Evolutionary conservation across 2,888 invertebrate genomes (phyloP), one percentile per base, ranked within the genome.

Genomic region (Tridacna crocea): DNA sequence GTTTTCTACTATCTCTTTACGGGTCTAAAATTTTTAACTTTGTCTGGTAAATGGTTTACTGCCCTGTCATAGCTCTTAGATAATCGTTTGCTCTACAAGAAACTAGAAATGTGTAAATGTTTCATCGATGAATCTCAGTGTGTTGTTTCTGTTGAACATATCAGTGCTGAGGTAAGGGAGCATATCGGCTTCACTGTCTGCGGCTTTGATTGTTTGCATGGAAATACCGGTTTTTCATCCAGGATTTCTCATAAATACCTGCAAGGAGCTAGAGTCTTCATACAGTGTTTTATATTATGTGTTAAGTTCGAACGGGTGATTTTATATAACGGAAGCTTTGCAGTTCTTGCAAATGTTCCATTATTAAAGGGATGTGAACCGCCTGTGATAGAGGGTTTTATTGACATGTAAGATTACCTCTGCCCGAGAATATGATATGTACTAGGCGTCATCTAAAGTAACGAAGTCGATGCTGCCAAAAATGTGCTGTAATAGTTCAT

Each of bases 331-430:
- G 26, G 61, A 15, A 6, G 55, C 15, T 55, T 55, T 19, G 19
- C 19, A 19, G 55, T 15, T 3, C 61, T 48, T 19, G 22, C 46
- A 26, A 46, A 10, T 47, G 10, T 47, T 48, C 70, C 15, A 2
- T 48, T 17, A 24, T 13, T 70, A 19, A 19, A 46, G n/a, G 24
- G 46, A 73, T 60, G 60, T 60, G 73, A 12, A 36, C 73, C 24
- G 55, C 61, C 60, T 73, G 58, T 73, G 73, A 68, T 47, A 68
- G 24, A 24, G 61, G n/a, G 19, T 61, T 8, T 61, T 61, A 55
- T 24, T 61, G 12, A 61, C 61, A n/a, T n/a, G n/a, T n/a, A n/a
- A n/a, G n/a, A 58, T n/a, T 58, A 58, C n/a, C n/a, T 24, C 61
- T 17, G 61, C 61, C 61, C 26, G 61, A 61, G 61, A 13, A 61